Evolutionary conservation across 2,797 vertebrate genomes (phyloP), one percentile per base, ranked within the genome.

Genomic region (Paguma larvata): DNA sequence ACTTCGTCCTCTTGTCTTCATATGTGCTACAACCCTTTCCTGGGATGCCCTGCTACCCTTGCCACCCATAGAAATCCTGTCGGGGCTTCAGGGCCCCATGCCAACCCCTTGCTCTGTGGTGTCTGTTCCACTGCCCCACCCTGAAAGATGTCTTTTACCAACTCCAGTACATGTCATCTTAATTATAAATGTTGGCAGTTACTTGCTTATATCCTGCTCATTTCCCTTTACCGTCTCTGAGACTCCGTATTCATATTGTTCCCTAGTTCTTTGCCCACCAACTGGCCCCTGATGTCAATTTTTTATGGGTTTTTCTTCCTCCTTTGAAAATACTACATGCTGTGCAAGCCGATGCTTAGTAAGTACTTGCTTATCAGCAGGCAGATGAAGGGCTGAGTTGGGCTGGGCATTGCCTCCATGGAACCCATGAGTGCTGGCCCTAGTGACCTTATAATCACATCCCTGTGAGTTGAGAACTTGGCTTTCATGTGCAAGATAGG

Each of bases 311-410:
- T 32, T 16, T 79, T 23, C 67, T 14, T 53, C 44, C 30, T 94
- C 44, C 67, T 84, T 87, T 70, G 56, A 83, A 83, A 97, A 85
- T 72, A 23, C n/a, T 78, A 0, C 14, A 1, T 84, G 15, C 38
- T 88, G 30, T 46, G 23, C 23, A 94, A 41, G 21, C 34, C 44
- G 95, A 62, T 90, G 41, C 68, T 91, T 6, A 15, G 27, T 73
- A 78, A 63, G 13, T 59, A 32, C 83, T 87, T 77, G 73, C 38
- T 84, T 8, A 16, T 85, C 12, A 23, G 13, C 77, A 85, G n/a
- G 21, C n/a, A 78, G 32, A n/a, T 30, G 27, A 91, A 94, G 25
- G 68, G 21, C 75, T 73, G 30, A 89, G 62, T 70, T 88, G 83
- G 78, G 70, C 32, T 34, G 53, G 25, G 46, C 32, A 56, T 32